Percentiles rank a stretch among this genome's conserved stretches.
phyloP scores from a whole-genome alignment of 1,140 invertebrate genomes.

The Drosophila lacteicornis region DNA sequence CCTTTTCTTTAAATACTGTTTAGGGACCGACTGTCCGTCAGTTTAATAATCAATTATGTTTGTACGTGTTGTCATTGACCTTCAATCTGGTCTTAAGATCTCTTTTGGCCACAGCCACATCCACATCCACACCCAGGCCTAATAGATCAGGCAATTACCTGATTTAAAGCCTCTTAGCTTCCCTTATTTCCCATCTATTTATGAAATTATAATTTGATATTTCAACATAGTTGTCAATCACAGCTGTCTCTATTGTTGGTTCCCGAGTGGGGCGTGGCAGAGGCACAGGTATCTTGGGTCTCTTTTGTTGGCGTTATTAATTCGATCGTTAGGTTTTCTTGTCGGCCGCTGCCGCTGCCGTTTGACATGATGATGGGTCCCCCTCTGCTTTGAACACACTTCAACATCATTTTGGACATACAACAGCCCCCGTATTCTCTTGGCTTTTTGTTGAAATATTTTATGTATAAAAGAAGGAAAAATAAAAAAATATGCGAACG shows the following conservation, averaged over 20 bases:
- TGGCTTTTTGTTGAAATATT: constrained; percentile 31
- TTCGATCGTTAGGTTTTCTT: constrained; percentile 61
- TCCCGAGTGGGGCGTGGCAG: constrained; percentile 34
- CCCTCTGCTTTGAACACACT: constrained; percentile 39
- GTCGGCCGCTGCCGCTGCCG: constrained; percentile 66
- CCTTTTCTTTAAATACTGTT: constrained; percentile 42
- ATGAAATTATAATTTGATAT: constrained; percentile 80
- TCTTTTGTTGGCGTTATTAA: constrained; percentile 64
- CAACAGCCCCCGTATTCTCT: constrained; percentile 50
- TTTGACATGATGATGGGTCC: constrained; percentile 74
- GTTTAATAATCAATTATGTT: constrained; percentile 79
- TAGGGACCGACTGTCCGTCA: constrained; percentile 41
- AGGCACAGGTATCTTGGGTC: constrained; percentile 37
- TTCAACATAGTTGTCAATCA: constrained; percentile 84
- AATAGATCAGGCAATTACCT: constrained; percentile 78
- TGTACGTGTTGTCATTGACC: constrained; percentile 73
- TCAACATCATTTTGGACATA: constrained; percentile 58
- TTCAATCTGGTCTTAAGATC: constrained; percentile 63
- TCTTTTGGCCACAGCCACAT: constrained; percentile 43
- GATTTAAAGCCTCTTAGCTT: constrained; percentile 76
- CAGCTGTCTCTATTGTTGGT: constrained; percentile 45
- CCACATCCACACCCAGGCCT: constrained; percentile 64
- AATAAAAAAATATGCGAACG: constrained; percentile 17
- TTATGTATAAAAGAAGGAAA: constrained; percentile 6
- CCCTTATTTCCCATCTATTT: constrained; percentile 64